Conservation (phyloP, 2,797 vertebrate species). For the Diplodus puntazzo region DNA sequence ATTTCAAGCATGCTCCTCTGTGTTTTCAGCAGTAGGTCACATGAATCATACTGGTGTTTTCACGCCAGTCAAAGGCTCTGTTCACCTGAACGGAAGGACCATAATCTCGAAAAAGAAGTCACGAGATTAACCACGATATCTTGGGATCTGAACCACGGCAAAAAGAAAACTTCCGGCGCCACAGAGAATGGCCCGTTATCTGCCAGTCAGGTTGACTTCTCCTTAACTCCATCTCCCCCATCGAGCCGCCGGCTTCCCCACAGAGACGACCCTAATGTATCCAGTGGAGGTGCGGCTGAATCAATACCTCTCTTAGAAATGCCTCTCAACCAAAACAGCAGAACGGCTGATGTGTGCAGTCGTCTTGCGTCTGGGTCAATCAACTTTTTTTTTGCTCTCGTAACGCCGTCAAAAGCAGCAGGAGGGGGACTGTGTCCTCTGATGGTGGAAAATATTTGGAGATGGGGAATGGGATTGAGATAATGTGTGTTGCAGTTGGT, state of each 20-base stretch:
- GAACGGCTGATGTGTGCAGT: slow-evolving; percentile 42
- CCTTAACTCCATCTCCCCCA: slow-evolving; percentile 38
- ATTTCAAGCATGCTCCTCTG: not conserved
- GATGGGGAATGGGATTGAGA: not conserved
- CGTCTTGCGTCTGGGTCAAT: not conserved
- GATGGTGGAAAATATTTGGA: slow-evolving; percentile 26
- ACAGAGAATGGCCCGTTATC: slow-evolving; percentile 43
- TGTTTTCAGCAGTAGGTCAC: slow-evolving; percentile 8
- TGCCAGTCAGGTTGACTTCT: slow-evolving; percentile 27
- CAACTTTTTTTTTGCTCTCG: slow-evolving; percentile 14
- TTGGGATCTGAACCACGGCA: slow-evolving; percentile 35
- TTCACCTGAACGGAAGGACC: slow-evolving; percentile 48
- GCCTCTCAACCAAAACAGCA: slow-evolving; percentile 49
- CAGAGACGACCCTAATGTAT: slow-evolving; percentile 65
- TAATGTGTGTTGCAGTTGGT: not conserved
- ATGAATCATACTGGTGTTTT: slow-evolving; percentile 4
- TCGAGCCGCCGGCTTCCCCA: slow-evolving; percentile 42
- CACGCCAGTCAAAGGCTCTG: slow-evolving; percentile 25
- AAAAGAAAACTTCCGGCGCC: slow-evolving; percentile 34
- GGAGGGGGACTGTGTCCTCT: not conserved
- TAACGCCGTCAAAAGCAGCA: slow-evolving; percentile 13
- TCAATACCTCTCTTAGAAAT: slow-evolving; percentile 75
- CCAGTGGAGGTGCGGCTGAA: slow-evolving; percentile 66
- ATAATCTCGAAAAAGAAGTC: slow-evolving; percentile 12
- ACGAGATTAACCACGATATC: slow-evolving; percentile 24